Base-by-base conservation (phyloP, 2,113 vertebrate genomes). In the Xenus cinereus region DNA sequence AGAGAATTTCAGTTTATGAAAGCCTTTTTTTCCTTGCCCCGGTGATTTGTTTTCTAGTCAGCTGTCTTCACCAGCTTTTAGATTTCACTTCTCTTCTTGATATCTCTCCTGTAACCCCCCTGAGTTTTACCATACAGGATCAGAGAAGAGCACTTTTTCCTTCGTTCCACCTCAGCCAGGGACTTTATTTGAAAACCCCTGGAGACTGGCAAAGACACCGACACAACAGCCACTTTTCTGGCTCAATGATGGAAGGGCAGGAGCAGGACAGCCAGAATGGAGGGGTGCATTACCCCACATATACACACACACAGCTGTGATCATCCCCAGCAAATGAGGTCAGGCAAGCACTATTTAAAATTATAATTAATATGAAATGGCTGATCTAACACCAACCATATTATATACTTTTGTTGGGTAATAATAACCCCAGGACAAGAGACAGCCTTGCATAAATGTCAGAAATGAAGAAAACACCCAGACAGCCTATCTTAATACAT, bases 391-490 rank as follows among this genome's bases (percentile, higher is more conserved):
- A 71, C 76, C 43, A 64, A 74, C 35, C 56, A 69, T 37, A 60
- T 85, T 82, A 62, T 33, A 84, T 68, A 57, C 30, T 81, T 90
- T 6, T 23, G 22, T 17, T 78, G 69, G 35, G 41, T 60, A 90
- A 18, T 73, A 82, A 68, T 17, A 85, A 57, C n/a, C 59, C n/a
- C n/a, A 78, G 48, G 76, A 92, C 53, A 92, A 90, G 48, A 92
- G 13, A 48, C 17, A 67, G 22, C n/a, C 66, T 95, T 89, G 39
- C 39, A 72, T 39, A 68, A 87, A 84, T 73, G 48, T 87, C 76
- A 93, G 80, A 80, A 96, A 89, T 23, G 7, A 26, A 92, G 45
- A 41, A 94, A 94, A 90, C 32, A 84, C n/a, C 17, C 68, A 78
- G 51, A 41, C 39, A 75, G 45, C 32, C 53, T 93, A 56, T 54